Conservation (phyloP, 2,113 vertebrate species). For the Chloropsis hardwickii region DNA sequence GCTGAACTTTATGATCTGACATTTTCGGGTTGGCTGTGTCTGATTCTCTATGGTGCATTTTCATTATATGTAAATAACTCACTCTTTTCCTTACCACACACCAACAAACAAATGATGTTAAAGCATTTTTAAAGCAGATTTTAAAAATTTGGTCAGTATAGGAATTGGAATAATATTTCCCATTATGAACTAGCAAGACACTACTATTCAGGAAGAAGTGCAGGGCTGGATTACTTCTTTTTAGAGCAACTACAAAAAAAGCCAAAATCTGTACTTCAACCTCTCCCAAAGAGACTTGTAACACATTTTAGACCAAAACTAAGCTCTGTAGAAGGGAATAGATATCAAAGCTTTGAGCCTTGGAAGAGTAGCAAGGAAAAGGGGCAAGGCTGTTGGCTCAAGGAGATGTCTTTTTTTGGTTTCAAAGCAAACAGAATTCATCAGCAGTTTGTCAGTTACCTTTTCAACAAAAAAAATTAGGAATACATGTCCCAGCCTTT, state of each 20-base stretch:
- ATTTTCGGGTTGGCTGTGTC: neutral
- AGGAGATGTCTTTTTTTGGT: neutral
- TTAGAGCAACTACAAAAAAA: neutral
- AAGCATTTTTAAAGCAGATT: neutral
- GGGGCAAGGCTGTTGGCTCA: neutral
- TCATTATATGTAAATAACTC: neutral
- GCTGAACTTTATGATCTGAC: constrained; percentile 20
- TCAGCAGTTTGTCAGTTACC: neutral
- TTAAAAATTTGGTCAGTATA: neutral
- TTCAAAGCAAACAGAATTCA: neutral
- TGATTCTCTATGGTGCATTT: neutral
- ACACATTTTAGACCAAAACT: neutral
- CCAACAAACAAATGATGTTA: neutral
- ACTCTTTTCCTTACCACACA: neutral
- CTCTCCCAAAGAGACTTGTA: neutral
- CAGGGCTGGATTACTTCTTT: neutral
- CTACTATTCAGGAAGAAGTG: neutral
- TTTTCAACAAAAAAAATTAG: neutral
- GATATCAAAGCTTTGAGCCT: neutral
- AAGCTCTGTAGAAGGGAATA: neutral
- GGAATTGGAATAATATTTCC: neutral
- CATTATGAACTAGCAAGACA: neutral
- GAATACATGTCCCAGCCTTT: neutral
- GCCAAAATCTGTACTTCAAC: neutral
- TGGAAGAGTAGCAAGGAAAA: neutral